phyloP scores from a whole-genome alignment of 2,797 vertebrate genomes.

The Avahi laniger region DNA sequence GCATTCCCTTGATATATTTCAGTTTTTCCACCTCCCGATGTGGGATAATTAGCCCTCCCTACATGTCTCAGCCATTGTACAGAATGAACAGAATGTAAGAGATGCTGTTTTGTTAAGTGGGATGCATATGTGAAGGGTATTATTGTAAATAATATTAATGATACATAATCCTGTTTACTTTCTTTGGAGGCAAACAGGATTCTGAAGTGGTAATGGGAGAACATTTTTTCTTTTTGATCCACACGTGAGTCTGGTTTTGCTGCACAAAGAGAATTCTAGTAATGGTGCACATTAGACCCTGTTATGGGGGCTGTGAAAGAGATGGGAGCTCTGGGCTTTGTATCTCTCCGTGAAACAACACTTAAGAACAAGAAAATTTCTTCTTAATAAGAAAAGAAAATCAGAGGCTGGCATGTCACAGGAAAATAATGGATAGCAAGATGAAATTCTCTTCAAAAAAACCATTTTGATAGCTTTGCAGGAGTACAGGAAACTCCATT shows the following conservation, averaged over 20 bases:
- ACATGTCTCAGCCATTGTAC: neutral
- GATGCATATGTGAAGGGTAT: conserved; percentile 31
- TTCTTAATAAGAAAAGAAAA: conserved; percentile 67
- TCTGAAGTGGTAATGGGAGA: conserved; percentile 68
- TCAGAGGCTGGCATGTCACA: neutral
- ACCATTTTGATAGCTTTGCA: conserved; percentile 42
- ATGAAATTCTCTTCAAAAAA: conserved; percentile 60
- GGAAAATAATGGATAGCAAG: conserved; percentile 59
- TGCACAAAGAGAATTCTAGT: conserved; percentile 68
- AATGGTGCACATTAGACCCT: conserved; percentile 73
- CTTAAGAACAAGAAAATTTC: conserved; percentile 72
- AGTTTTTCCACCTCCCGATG: neutral
- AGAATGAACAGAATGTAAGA: neutral
- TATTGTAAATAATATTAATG: conserved; percentile 69
- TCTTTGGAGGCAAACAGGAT: conserved; percentile 67
- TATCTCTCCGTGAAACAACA: conserved; percentile 61
- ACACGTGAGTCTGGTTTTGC: conserved; percentile 47
- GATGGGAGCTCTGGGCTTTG: conserved; percentile 60
- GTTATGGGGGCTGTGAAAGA: conserved; percentile 43
- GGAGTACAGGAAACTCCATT: conserved; percentile 2
- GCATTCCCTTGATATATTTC: neutral
- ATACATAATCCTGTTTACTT: conserved; percentile 70
- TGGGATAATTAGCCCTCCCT: neutral
- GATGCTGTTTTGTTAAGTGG: neutral
- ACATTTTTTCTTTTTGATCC: conserved; percentile 77